Conservation (phyloP, 1,140 invertebrate genomes). For the Rhopalosiphum padi region DNA sequence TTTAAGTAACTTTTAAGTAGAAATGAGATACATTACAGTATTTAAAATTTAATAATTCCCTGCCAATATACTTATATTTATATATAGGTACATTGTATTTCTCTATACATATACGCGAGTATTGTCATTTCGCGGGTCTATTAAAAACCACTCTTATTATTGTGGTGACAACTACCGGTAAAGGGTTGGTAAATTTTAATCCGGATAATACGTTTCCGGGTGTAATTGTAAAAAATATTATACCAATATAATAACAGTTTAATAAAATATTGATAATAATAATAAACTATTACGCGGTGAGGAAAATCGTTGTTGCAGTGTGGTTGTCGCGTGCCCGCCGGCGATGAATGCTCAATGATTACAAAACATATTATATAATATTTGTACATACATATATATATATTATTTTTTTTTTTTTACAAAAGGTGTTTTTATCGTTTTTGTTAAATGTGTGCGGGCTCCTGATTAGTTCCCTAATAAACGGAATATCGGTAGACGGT, state of each 20-base stretch:
- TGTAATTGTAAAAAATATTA: not conserved
- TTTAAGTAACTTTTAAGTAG: not conserved
- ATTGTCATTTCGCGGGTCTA: not conserved
- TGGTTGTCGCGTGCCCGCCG: conserved; percentile 22
- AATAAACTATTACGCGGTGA: not conserved
- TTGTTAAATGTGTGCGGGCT: conserved; percentile 36
- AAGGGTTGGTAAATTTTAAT: conserved; percentile 46
- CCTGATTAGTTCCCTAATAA: conserved; percentile 41
- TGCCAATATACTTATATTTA: no score
- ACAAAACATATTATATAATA: not conserved
- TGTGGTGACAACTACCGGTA: conserved; percentile 12
- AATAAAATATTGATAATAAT: not conserved
- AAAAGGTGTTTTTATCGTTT: conserved; percentile 44
- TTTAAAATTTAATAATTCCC: no score
- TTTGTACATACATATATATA: not conserved
- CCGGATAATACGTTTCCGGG: conserved; percentile 43
- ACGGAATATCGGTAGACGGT: conserved; percentile 36
- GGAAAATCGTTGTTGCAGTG: not conserved
- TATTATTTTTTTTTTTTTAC: not conserved
- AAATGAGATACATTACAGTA: not conserved
- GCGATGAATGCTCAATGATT: conserved; percentile 21
- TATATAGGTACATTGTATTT: not conserved
- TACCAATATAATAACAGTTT: not conserved
- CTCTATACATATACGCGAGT: not conserved
- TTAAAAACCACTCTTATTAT: not conserved